Evolutionary conservation across 2,797 vertebrate genomes (phyloP), one percentile per base, ranked within the genome.

Genomic region (Psittacula echo): DNA sequence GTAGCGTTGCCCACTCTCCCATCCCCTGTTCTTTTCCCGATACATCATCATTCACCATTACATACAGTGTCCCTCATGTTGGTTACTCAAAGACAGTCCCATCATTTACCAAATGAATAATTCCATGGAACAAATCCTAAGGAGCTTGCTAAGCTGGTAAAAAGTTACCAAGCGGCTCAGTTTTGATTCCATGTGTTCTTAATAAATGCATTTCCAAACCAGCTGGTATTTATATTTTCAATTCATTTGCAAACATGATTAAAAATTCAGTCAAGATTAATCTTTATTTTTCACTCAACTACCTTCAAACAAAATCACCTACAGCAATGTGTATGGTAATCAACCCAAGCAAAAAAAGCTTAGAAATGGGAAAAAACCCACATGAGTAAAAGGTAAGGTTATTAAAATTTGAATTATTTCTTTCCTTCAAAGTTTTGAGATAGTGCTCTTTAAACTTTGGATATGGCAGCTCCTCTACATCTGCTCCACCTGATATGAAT

Each of bases 211-310:
- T 86, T 89, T 86, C 75, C 66, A 96, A 48, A 51, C 64, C 82
- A 93, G 87, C 93, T 96, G 94, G 89, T 78, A 79, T 60, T 81
- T 88, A 67, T 58, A 34, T 24, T 58, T 90, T 64, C 67, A 88
- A 67, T 76, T 94, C 89, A 93, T 96, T 96, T 96, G 85, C 80
- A 93, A 96, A 82, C 71, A 82, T n/a, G 87, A 95, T 94, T 95
- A 94, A 93, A 95, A 96, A 95, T 93, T 88, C 94, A 91, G 95
- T 87, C 79, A 90, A 92, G 71, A 97, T 95, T 90, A 96, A 94
- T 94, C 93, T 96, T 90, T 82, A 91, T 93, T 94, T 96, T 93
- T 96, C 89, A 93, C 67, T 88, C 87, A 94, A 27, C 85, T 87
- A 84, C 91, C 76, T 96, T 96, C 94, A 90, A 94, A 96, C 82